Percentiles rank a stretch among this genome's conserved stretches.
Conservation (phyloP, 1,140 invertebrate species). For the Hycleus cichorii region DNA sequence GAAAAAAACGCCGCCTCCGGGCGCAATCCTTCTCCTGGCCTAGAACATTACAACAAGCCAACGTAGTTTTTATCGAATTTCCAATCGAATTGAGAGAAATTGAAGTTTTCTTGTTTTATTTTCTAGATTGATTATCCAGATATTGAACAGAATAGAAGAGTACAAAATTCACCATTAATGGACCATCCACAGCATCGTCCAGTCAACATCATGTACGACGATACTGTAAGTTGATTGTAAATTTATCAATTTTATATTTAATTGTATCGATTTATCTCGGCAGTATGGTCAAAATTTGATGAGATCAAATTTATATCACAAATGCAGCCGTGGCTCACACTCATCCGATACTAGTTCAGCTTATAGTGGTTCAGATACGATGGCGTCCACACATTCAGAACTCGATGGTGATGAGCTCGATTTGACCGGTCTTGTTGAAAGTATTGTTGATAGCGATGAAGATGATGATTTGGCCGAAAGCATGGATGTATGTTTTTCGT, state of each 20-base stretch:
- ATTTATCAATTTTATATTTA: background rate
- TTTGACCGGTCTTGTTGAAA: slow-evolving; percentile 86
- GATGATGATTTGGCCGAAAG: slow-evolving; percentile 89
- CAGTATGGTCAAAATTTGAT: slow-evolving; percentile 31
- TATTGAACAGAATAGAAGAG: slow-evolving; percentile 48
- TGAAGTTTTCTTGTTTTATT: slow-evolving; percentile 22
- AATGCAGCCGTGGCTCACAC: slow-evolving; percentile 78
- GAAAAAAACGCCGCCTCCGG: slow-evolving; percentile 23
- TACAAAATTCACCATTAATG: slow-evolving; percentile 37
- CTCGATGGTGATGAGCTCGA: slow-evolving; percentile 85
- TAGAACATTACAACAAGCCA: no score
- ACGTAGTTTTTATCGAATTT: no score
- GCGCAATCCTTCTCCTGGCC: slow-evolving; percentile 36
- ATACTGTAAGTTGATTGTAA: slow-evolving; percentile 44
- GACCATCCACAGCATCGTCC: slow-evolving; percentile 47
- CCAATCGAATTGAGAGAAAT: background rate
- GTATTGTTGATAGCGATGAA: slow-evolving; percentile 90
- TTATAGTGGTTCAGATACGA: slow-evolving; percentile 92
- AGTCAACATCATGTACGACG: slow-evolving; percentile 56
- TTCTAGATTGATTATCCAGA: slow-evolving; percentile 77
- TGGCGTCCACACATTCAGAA: slow-evolving; percentile 84
- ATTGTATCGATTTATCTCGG: slow-evolving; percentile 8
- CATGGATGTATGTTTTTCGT: slow-evolving; percentile 62
- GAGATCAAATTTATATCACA: slow-evolving; percentile 40
- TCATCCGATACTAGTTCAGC: slow-evolving; percentile 92